Base-by-base conservation (phyloP, 2,888 invertebrate genomes). In the Cremastobaeus sp. region DNA sequence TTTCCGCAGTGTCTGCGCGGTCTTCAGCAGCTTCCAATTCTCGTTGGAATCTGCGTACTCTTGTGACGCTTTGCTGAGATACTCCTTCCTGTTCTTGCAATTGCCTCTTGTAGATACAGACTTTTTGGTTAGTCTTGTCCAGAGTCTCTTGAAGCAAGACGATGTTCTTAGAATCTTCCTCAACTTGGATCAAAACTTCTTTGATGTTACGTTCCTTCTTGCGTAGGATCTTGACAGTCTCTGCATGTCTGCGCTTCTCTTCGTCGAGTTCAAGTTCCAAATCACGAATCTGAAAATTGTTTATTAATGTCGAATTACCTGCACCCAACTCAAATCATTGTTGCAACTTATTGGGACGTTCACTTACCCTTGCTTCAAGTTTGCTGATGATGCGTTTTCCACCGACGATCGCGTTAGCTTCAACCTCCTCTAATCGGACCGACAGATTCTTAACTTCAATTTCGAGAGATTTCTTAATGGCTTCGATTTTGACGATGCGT, bases 201-300 rank as follows among this genome's bases (percentile, higher is more conserved):
- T 98, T 98, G 86, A 98, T 94, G 85, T 93, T 93, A 85, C 97
- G 96, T 88, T 98, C 98, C 93, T 98, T 98, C 92, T 98, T 98
- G 90, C 98, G 95, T 87, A 98, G 91, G 88, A 97, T 96, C 92
- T 97, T 97, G 89, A 97, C 96, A 85, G 97, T 97, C 89, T 98
- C 98, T 81, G 96, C 94, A 90, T 98, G 98, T 88, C 97, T 94
- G 88, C 97, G 94, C 91, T 96, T 97, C 90, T 98, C 98, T 89
- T 97, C 98, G 86, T 98, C 98, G 80, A 96, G 89, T 89, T 97
- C 97, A 82, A 96, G 90, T 89, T 98, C 98, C 89, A 97, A 90
- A 86, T 98, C 98, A 86, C 96, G 95, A 84, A 98, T 94, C 92
- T 94, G 92, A 0, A 55, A 59, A 17, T 18, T 45, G 6, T 34